Base-by-base conservation (phyloP, 2,888 invertebrate species). In the Nemotelus pantherinus region DNA sequence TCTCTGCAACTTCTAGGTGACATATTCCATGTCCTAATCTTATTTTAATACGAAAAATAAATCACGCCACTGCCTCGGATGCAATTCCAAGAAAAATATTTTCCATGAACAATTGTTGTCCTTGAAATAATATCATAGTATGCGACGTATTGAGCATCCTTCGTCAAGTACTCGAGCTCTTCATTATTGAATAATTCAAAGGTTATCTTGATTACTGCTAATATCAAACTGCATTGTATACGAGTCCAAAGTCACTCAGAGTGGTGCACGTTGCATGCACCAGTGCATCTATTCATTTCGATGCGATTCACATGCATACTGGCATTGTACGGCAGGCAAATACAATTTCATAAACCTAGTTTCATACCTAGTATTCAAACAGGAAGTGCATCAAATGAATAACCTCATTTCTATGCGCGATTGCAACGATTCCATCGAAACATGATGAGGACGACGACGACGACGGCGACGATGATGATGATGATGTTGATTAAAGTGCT, bases 301-400 rank as follows among this genome's bases (percentile, higher is more conserved):
- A 25, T 25, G 25, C 25, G 25, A 25, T 25, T 25, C 6, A 50
- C 9, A 50, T 50, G 9, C 50, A 7, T 50, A 50, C 50, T 5
- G 50, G 50, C 50, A 50, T 39, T 68, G 68, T 68, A 53, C 50
- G 44, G 44, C 53, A 68, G 68, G 68, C 68, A 68, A 68, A 68
- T 68, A 25, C 25, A 25, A 25, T 25, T 25, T 25, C 25, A 25
- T 25, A 25, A 25, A 25, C 25, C 25, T 25, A 25, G 25, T 25
- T 25, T 25, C 25, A 25, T 25, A 25, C 25, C 25, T 25, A 68
- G 41, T 39, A 68, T 68, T 68, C 50, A 53, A 9, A 47, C 3
- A 39, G 53, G 68, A 68, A 68, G 68, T 53, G 53, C 50, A 68
- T 68, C 48, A 68, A 68, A 68, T 53, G 68, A 50, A 68, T 68